phyloP scores from a whole-genome alignment of 2,888 invertebrate species.

The Amphipoea oculea region DNA sequence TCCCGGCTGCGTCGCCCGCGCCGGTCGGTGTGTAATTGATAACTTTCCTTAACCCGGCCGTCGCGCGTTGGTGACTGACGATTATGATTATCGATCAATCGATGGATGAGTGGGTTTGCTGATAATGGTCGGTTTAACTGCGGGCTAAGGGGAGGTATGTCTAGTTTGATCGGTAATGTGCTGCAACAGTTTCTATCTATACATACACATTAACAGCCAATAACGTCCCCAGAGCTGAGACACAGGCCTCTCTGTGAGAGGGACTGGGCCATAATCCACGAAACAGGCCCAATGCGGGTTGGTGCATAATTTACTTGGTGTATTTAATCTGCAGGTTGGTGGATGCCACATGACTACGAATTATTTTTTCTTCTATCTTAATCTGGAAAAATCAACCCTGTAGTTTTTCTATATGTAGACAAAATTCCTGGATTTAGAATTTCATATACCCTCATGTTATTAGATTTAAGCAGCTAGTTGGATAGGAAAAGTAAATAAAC shows the following conservation, averaged over 20 bases:
- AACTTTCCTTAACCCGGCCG: conserved; percentile 75
- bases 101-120: conserved; percentile 20
- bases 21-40: conserved; percentile 73
- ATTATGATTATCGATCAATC: conserved; percentile 54
- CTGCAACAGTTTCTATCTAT: neutral
- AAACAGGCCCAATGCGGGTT: neutral
- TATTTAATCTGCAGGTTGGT: neutral
- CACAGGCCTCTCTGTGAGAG: neutral
- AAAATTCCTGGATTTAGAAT: too few species aligned
- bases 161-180: neutral
- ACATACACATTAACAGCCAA: neutral
- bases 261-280: neutral
- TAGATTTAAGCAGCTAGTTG: too few species aligned
- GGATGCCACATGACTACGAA: conserved; percentile 46
- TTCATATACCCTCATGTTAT: too few species aligned
- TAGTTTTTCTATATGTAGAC: too few species aligned
- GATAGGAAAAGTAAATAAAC: neutral
- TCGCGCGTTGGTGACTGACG: conserved; percentile 17
- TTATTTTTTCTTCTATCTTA: conserved; percentile 2
- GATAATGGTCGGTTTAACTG: neutral
- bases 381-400: too few species aligned
- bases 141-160: neutral
- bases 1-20: conserved; percentile 62
- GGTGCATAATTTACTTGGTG: too few species aligned
- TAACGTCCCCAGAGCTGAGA: neutral